These are phyloP conservation scores for Trimorus sp. DNA, from an alignment of 2,888 invertebrate species.

Conservation along the genomic window DNA sequence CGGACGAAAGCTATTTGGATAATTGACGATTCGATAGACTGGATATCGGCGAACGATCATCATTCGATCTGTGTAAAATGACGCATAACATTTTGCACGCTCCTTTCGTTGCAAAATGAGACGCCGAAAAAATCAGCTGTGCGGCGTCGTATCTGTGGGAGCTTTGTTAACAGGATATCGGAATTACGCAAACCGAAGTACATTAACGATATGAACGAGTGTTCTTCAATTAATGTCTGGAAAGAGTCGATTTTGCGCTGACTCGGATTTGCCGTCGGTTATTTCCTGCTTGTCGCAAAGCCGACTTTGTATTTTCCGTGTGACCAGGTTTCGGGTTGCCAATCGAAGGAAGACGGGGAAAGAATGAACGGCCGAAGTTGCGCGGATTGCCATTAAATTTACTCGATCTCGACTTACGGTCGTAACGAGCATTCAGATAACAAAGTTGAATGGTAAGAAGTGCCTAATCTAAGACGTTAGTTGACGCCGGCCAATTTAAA, in stretches of 20 bases:
- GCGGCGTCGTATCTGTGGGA: conserved; percentile 9
- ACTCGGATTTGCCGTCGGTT: no score
- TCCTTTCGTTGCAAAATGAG: conserved; percentile 12
- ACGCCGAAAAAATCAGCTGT: conserved; percentile 28
- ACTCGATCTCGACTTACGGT: conserved; percentile 26
- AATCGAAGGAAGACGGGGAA: no score
- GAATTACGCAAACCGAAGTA: conserved; percentile 15
- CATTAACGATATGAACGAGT: conserved; percentile 30
- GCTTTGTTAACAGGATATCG: conserved; percentile 27
- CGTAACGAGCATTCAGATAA: conserved; percentile 35
- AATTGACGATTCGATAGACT: conserved; percentile 68
- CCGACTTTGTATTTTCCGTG: no score
- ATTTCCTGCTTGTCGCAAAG: no score
- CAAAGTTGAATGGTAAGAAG: conserved; percentile 58
- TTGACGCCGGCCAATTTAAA: conserved; percentile 51
- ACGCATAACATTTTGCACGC: conserved; percentile 27
- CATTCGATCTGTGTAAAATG: conserved; percentile 38
- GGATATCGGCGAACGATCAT: conserved; percentile 43
- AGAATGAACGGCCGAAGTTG: conserved; percentile 48
- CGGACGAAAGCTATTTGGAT: conserved; percentile 66
- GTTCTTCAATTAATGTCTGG: conserved; percentile 25
- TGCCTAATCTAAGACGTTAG: conserved; percentile 41
- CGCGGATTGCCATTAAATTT: conserved; percentile 34
- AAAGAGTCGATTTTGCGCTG: conserved; percentile 5
- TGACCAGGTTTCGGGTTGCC: no score